Percentiles rank a stretch among this genome's conserved stretches.
These are phyloP conservation scores for Notarius lentiginosus DNA, from an alignment of 2,113 vertebrate species.

Conservation along the genomic window DNA sequence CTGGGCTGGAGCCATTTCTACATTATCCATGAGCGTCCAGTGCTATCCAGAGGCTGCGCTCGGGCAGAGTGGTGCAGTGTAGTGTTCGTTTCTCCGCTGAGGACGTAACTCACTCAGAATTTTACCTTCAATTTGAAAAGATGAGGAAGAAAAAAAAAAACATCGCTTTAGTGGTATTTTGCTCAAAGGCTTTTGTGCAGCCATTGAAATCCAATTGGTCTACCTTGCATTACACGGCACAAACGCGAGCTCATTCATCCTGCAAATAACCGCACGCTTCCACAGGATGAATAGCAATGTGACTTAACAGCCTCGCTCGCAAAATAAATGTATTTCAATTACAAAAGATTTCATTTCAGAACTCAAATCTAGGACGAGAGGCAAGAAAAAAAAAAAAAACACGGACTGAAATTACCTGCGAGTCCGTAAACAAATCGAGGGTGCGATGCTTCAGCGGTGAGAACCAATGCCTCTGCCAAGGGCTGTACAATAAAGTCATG, in stretches of 20 bases:
- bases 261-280: constrained; percentile 41
- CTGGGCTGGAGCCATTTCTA: constrained; percentile 68
- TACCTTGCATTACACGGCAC: constrained; percentile 37
- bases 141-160: neutral
- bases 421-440: constrained; percentile 51
- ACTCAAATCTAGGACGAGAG: constrained; percentile 10
- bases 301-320: constrained; percentile 17
- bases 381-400: constrained; percentile 8
- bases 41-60: constrained; percentile 57
- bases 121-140: constrained; percentile 30
- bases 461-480: constrained; percentile 62
- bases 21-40: constrained; percentile 58
- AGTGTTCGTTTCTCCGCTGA: constrained; percentile 46
- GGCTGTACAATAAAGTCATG: constrained; percentile 70
- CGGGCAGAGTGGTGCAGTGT: constrained; percentile 22
- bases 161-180: constrained; percentile 23
- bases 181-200: constrained; percentile 37
- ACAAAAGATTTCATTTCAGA: constrained; percentile 39
- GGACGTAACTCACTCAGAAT: constrained; percentile 3
- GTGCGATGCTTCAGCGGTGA: constrained; percentile 55
- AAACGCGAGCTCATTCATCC: constrained; percentile 44
- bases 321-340: constrained; percentile 47
- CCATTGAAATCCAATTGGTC: constrained; percentile 33
- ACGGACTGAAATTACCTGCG: constrained; percentile 42
- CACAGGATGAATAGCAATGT: constrained; percentile 44